Conservation (phyloP, 1,140 invertebrate species). For the Drosophila novamexicana region DNA sequence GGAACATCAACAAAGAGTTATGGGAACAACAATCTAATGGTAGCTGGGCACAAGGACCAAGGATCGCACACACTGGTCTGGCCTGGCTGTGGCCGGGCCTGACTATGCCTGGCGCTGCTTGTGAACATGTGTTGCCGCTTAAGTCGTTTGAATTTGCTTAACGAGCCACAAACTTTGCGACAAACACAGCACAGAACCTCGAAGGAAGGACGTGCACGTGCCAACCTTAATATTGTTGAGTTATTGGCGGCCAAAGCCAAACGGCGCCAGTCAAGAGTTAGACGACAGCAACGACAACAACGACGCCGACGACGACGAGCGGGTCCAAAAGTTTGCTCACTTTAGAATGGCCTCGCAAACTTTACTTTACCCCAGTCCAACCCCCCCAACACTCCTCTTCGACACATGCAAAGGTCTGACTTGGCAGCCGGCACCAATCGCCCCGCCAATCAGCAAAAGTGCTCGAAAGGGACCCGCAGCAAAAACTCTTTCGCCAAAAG, state of each 20-base stretch:
- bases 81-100: constrained; percentile 11
- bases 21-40: constrained; percentile 53
- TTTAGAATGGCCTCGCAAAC: constrained; percentile 40
- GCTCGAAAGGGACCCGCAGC: constrained; percentile 52
- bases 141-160: constrained; percentile 83
- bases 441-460: constrained; percentile 70
- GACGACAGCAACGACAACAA: constrained; percentile 16
- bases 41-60: neutral
- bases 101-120: constrained; percentile 54
- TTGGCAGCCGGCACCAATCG: constrained; percentile 14
- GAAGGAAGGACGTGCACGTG: constrained; percentile 62
- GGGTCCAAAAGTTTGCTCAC: constrained; percentile 68
- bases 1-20: constrained; percentile 66
- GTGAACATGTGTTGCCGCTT: constrained; percentile 79
- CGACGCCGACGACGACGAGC: constrained; percentile 32
- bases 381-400: neutral
- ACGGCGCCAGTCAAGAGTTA: constrained; percentile 76
- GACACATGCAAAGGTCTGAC: constrained; percentile 8
- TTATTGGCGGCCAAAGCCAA: constrained; percentile 80
- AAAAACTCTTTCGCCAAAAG: constrained; percentile 75
- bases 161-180: constrained; percentile 81
- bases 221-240: constrained; percentile 81
- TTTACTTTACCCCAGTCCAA: constrained; percentile 9
- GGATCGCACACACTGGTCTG: constrained; percentile 7
- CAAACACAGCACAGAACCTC: constrained; percentile 48